Base-by-base conservation (phyloP, 2,113 vertebrate species). In the Pollachius pollachius region DNA sequence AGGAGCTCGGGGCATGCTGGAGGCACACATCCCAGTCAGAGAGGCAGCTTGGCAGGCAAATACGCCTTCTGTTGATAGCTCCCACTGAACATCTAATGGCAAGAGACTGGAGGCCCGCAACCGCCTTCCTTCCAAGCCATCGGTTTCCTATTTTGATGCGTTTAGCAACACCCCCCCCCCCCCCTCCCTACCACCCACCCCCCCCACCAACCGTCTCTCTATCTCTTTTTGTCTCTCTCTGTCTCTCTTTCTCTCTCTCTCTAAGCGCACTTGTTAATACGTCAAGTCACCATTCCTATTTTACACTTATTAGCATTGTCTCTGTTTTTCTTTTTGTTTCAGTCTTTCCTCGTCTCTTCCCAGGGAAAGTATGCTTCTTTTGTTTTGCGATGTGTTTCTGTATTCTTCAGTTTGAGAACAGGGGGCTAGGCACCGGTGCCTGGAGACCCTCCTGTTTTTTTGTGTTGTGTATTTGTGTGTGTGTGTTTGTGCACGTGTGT, bases 61-160 rank as follows among this genome's bases (percentile, higher is more conserved):
- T 91, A 91, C 81, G 92, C 91, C 93, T 88, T 91, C 93, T 93
- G 93, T 89, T 96, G 95, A 95, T 94, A 96, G 94, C 93, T 94
- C 92, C 93, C 73, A 87, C 91, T 93, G 93, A 94, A 93, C 93
- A 88, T 94, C 94, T 94, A 92, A 93, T 89, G 88, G 92, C 83
- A 88, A 92, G 90, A 93, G 92, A 93, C 41, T 89, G 90, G 91
- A 90, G 89, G 82, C 81, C 86, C 81, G 89, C 92, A 90, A 86
- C 88, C 84, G 81, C 87, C 81, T 87, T 48, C 82, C 87, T 84
- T 89, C 86, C 84, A 88, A 71, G 82, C 80, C 82, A 81, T 85
- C 89, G 87, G 85, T 90, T 87, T 83, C 73, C 84, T 79, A 70
- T 84, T 88, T 92, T 88, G 81, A 78, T 69, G 84, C 84, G 82